Conservation (phyloP, 2,113 vertebrate genomes). For the Rhadina sibilatrix region DNA sequence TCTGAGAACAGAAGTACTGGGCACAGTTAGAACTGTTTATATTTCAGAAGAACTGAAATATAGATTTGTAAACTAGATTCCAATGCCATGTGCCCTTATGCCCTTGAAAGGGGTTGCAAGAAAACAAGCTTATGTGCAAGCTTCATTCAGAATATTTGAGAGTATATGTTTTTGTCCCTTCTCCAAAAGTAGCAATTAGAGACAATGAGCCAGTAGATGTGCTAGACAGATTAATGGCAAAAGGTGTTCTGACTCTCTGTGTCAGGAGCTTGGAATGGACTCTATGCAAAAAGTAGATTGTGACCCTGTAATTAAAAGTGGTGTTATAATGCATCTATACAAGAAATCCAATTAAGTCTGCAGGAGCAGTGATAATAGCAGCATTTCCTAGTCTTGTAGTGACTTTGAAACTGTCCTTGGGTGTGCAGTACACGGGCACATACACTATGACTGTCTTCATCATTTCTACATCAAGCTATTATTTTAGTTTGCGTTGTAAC, state of each 20-base stretch:
- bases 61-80: background rate
- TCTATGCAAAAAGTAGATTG: background rate
- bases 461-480: background rate
- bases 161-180: background rate
- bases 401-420: constrained; percentile 22
- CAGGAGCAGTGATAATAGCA: background rate
- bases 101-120: background rate
- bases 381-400: background rate
- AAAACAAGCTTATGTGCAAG: background rate
- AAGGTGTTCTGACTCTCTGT: background rate
- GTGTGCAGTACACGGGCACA: background rate
- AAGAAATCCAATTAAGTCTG: background rate
- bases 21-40: too few relatives aligned
- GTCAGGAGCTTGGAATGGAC: constrained; percentile 10
- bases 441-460: background rate
- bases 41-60: background rate
- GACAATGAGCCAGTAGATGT: background rate
- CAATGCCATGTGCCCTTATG: background rate
- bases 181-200: background rate
- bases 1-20: background rate
- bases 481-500: background rate
- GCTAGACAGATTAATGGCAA: background rate
- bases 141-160: background rate
- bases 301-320: constrained; percentile 36
- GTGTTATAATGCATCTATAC: background rate